Conservation (phyloP, 2,888 invertebrate genomes). For the Tenthredo amoena region DNA sequence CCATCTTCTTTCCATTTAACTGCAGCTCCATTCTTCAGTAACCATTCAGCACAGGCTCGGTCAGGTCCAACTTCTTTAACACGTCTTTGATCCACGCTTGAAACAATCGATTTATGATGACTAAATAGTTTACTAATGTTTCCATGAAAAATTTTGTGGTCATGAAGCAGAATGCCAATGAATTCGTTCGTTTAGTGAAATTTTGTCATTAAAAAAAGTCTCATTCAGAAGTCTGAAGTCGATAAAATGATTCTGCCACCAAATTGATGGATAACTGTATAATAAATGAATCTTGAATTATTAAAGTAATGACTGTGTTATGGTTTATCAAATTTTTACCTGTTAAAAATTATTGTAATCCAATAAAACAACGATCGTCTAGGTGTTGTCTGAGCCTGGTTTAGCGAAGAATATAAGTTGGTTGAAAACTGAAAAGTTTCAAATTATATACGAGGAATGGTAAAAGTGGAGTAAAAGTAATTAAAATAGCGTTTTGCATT, state of each 20-base stretch:
- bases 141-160: neutral
- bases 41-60: conserved; percentile 96
- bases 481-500: neutral
- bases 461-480: neutral
- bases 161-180: neutral
- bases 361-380: conserved; percentile 65
- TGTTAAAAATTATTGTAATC: conserved; percentile 67
- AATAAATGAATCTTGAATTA: neutral
- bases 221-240: conserved; percentile 11
- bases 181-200: neutral
- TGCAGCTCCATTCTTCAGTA: conserved; percentile 92
- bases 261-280: neutral
- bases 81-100: conserved; percentile 84
- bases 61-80: conserved; percentile 90
- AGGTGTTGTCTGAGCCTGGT: conserved; percentile 31
- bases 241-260: conserved; percentile 24
- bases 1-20: conserved; percentile 84
- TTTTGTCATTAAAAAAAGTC: neutral
- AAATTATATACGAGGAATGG: neutral
- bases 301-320: neutral
- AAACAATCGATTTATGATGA: conserved; percentile 42
- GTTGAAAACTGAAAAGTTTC: neutral
- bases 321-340: conserved; percentile 56
- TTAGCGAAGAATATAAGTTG: neutral
- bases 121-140: neutral